Conservation (phyloP, 2,797 vertebrate species). For the Brachyalestes nurse region DNA sequence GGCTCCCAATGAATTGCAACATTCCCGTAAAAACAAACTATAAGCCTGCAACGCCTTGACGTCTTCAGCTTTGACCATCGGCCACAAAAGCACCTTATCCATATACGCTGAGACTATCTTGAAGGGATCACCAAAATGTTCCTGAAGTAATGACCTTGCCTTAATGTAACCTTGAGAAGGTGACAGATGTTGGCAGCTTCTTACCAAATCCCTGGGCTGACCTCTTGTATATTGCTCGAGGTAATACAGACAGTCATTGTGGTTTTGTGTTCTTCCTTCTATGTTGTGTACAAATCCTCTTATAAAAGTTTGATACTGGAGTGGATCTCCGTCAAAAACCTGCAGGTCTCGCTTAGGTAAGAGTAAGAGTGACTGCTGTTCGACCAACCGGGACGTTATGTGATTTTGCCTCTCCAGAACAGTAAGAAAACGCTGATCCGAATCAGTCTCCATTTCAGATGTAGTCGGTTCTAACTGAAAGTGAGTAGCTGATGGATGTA, state of each 20-base stretch:
- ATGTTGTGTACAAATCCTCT: slow-evolving; percentile 7
- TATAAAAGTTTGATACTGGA: not conserved
- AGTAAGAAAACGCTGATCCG: too few species aligned
- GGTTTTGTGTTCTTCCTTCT: not conserved
- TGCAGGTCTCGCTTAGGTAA: too few species aligned
- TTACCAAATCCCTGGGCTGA: not conserved
- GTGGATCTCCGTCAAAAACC: slow-evolving; percentile 18
- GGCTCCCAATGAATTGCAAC: not conserved
- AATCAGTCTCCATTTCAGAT: too few species aligned
- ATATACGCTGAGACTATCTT: not conserved
- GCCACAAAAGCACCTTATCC: not conserved
- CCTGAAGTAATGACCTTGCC: not conserved
- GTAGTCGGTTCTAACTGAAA: too few species aligned
- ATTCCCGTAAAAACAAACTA: not conserved
- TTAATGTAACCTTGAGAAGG: not conserved
- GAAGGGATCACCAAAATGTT: not conserved
- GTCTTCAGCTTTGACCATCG: not conserved
- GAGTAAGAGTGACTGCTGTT: too few species aligned
- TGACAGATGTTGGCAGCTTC: not conserved
- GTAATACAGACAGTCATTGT: not conserved
- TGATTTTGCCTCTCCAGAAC: too few species aligned
- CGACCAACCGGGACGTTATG: too few species aligned
- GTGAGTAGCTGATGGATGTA: too few species aligned
- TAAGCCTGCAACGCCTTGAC: not conserved
- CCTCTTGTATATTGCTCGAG: not conserved